These are phyloP conservation scores for Ambastaia sidthimunki DNA, from an alignment of 2,797 vertebrate genomes.

Conservation along the genomic window DNA sequence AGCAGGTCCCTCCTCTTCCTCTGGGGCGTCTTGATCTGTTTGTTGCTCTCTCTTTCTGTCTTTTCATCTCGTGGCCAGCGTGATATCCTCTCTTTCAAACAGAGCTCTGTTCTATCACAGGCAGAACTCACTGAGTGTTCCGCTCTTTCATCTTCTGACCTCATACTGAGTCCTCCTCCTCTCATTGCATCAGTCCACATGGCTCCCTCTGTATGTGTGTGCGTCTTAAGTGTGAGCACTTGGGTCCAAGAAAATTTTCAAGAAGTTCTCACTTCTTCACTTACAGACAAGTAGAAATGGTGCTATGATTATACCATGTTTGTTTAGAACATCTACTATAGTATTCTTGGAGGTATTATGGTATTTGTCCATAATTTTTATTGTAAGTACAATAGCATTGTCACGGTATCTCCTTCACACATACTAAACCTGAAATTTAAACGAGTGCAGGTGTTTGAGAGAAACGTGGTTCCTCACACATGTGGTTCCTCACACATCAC, in stretches of 20 bases:
- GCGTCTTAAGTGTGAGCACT: neutral
- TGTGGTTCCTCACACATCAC: neutral
- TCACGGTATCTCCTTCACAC: neutral
- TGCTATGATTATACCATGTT: neutral
- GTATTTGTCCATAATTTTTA: no score
- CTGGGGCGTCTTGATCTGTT: conserved; percentile 15
- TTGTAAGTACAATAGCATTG: neutral
- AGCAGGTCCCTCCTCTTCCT: conserved; percentile 29
- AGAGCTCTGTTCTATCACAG: conserved; percentile 57
- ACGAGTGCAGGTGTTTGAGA: neutral
- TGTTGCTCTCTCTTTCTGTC: conserved; percentile 25
- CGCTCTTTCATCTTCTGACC: conserved; percentile 67
- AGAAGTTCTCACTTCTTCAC: neutral
- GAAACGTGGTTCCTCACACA: neutral
- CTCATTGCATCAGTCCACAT: conserved; percentile 71
- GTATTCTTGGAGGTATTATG: neutral
- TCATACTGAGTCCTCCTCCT: conserved; percentile 48
- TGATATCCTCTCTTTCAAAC: conserved; percentile 71
- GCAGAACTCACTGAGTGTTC: conserved; percentile 56
- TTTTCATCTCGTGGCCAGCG: conserved; percentile 68
- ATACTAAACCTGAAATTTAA: neutral
- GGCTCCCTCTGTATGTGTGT: neutral
- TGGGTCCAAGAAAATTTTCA: no score
- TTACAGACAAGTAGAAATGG: neutral
- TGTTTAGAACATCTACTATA: neutral